These are phyloP conservation scores for Agrilus cyanescens DNA, from an alignment of 2,888 invertebrate species.

Conservation along the genomic window DNA sequence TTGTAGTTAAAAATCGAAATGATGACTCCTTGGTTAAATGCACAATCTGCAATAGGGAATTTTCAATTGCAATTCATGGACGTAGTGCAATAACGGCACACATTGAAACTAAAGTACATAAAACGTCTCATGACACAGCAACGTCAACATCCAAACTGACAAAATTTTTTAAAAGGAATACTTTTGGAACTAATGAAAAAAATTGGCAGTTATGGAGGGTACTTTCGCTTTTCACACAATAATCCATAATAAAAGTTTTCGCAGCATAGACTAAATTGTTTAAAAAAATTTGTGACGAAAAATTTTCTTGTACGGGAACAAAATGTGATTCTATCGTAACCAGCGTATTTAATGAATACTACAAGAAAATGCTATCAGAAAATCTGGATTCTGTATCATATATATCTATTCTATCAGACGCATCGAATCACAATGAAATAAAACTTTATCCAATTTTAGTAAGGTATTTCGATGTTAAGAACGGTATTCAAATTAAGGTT, in stretches of 20 bases:
- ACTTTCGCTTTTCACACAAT: conserved; percentile 8
- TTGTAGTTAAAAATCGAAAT: too few relatives aligned
- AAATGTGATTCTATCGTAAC: conserved; percentile 9
- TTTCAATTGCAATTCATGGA: too few relatives aligned
- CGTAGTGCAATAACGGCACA: too few relatives aligned
- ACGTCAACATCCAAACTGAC: too few relatives aligned
- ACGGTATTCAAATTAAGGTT: conserved; percentile 9
- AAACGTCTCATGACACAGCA: too few relatives aligned
- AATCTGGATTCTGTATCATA: conserved; percentile 5
- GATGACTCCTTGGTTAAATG: too few relatives aligned
- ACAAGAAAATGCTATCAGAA: conserved; percentile 4
- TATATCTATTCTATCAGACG: conserved; percentile 10
- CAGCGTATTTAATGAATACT: conserved; percentile 5
- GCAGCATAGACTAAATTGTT: too few relatives aligned
- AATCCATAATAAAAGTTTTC: conserved; percentile 8
- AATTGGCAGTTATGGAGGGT: conserved; percentile 4
- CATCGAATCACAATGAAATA: conserved; percentile 14
- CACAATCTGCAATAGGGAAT: too few relatives aligned
- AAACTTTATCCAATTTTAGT: conserved; percentile 14
- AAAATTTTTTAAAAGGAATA: too few relatives aligned
- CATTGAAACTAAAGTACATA: too few relatives aligned
- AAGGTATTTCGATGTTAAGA: conserved; percentile 9
- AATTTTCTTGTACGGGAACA: conserved; percentile 10
- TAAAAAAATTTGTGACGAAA: conserved; percentile 6
- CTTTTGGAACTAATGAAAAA: too few relatives aligned